These are phyloP conservation scores for Cryptus armator DNA, from an alignment of 2,888 invertebrate genomes.

Conservation along the genomic window DNA sequence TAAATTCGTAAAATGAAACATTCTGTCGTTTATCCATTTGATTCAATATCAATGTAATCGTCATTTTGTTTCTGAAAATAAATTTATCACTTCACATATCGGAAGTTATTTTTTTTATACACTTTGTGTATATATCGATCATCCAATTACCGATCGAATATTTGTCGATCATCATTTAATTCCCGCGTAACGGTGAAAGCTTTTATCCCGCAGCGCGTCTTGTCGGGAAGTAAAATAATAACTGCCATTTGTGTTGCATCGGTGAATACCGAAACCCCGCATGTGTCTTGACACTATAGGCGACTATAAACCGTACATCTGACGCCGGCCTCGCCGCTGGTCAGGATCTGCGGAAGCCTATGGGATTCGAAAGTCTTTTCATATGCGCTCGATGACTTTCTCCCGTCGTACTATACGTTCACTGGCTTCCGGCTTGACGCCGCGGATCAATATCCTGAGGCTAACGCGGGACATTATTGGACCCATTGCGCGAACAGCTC, in stretches of 20 bases:
- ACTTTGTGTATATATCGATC: background rate
- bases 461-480: conserved; percentile 5
- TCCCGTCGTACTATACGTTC: conserved; percentile 45
- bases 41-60: background rate
- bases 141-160: conserved; percentile 1
- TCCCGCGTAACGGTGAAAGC: conserved; percentile 20
- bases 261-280: conserved; percentile 9
- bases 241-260: conserved; percentile 13
- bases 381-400: conserved; percentile 63
- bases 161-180: background rate
- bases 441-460: conserved; percentile 16
- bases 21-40: background rate
- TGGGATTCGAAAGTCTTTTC: conserved; percentile 68
- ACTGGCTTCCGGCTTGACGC: conserved; percentile 55
- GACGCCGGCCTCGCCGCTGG: conserved; percentile 54
- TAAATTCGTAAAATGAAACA: background rate
- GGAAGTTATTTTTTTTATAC: background rate
- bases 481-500: background rate
- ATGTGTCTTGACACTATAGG: conserved; percentile 36
- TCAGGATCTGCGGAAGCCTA: conserved; percentile 56
- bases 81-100: background rate
- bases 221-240: conserved; percentile 7
- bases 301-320: conserved; percentile 29
- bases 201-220: background rate
- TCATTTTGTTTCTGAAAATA: background rate